Evolutionary conservation across 2,888 invertebrate species (phyloP), one percentile per base, ranked within the genome.

Genomic region (Eilema depressum): DNA sequence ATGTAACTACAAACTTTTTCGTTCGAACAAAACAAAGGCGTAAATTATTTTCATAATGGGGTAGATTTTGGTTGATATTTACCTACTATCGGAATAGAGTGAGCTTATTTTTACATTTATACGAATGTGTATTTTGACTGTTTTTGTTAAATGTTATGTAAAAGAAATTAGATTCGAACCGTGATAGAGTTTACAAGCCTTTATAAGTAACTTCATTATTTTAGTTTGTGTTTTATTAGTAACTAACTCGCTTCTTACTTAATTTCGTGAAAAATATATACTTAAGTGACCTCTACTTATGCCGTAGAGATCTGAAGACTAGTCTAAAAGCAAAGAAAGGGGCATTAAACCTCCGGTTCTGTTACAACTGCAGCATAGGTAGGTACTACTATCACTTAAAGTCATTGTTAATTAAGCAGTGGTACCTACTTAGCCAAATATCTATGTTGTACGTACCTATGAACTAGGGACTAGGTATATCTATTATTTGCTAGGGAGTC

Each of bases 1-100:
- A 62, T 47, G 63, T 63, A 68, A 59, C 69, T 75, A 66, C 71
- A 72, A 78, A 81, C 71, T 77, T 80, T 72, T 76, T 73, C 71
- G 69, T 73, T 74, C 70, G 71, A 73, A 23, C 28, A 64, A 68
- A 67, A 71, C 57, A 66, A 66, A 59, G 53, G 33, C 68, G 57
- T 71, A 68, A 71, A 68, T 71, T 68, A 61, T 56, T 37, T 37
- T 62, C 14, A 23, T 61, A 57, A 65, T 71, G 61, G 33, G 7
- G 25, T 69, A 53, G 23, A 66, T 37, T 60, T 12, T 23, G 14
- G 7, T 65, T n/a, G 11, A 33, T 20, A 10, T 68, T 14, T 41
- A n/a, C n/a, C n/a, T n/a, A 41, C n/a, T 57, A 41, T 41, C 8
- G 25, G 30, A 26, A 57, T 11, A 26, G 41, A 41, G 41, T 63